Conservation (phyloP, 1,140 invertebrate species). For the Parapsyche elsis region DNA sequence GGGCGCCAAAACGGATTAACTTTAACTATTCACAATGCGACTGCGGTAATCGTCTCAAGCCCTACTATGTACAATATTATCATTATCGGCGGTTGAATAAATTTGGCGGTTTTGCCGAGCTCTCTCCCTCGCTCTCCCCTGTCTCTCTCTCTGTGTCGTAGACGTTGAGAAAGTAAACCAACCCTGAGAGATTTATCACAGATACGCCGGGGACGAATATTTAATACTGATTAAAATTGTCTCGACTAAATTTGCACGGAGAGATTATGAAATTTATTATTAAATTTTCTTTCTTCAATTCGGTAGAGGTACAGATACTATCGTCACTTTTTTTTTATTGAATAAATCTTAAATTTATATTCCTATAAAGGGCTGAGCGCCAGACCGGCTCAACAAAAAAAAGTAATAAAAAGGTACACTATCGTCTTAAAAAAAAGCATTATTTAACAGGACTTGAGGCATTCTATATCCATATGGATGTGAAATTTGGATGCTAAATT, state of each 20-base stretch:
- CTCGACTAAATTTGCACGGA: slow-evolving; percentile 6
- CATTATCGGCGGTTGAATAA: slow-evolving; percentile 10
- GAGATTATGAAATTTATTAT: slow-evolving; percentile 5
- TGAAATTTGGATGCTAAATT: too few relatives aligned
- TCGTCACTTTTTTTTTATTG: too few relatives aligned
- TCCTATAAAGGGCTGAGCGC: too few relatives aligned
- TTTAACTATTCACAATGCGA: slow-evolving; percentile 33
- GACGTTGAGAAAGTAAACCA: too few relatives aligned
- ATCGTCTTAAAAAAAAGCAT: too few relatives aligned
- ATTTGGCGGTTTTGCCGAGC: not conserved
- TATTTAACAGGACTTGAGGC: too few relatives aligned
- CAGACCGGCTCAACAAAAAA: too few relatives aligned
- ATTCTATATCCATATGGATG: too few relatives aligned
- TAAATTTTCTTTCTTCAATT: not conserved
- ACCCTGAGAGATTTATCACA: not conserved
- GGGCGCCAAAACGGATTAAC: slow-evolving; percentile 12
- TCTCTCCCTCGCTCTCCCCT: not conserved
- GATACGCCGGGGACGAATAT: not conserved
- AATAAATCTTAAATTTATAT: too few relatives aligned
- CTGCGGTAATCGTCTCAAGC: slow-evolving; percentile 23
- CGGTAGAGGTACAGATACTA: too few relatives aligned
- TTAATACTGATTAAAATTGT: slow-evolving; percentile 19
- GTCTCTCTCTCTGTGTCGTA: not conserved
- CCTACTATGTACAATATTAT: slow-evolving; percentile 22
- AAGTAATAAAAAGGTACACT: too few relatives aligned